These are phyloP conservation scores for Reticulitermes speratus DNA, from an alignment of 1,140 invertebrate species.

Conservation along the genomic window DNA sequence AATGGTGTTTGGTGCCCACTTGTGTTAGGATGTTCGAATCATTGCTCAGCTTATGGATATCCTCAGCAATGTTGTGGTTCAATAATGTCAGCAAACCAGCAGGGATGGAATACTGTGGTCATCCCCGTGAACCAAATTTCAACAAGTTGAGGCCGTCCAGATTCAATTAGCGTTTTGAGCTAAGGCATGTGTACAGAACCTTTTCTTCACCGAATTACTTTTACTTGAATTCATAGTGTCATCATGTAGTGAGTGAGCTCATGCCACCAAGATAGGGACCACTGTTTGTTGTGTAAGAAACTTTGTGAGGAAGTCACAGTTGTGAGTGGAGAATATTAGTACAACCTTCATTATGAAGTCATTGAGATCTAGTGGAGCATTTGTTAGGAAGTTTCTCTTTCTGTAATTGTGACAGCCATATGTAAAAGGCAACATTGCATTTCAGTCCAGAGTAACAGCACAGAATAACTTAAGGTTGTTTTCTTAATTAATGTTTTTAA, in stretches of 20 bases:
- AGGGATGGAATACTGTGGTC: neutral
- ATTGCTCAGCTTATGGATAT: conserved; percentile 9
- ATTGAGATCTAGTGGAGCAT: neutral
- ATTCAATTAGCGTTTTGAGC: neutral
- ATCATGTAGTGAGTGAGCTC: neutral
- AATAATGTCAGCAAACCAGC: neutral
- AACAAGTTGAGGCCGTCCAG: neutral
- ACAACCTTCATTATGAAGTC: neutral
- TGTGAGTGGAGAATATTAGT: neutral
- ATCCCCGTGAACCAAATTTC: neutral
- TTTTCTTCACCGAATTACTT: conserved; percentile 10
- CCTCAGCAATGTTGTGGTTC: conserved; percentile 17
- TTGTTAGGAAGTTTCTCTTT: neutral
- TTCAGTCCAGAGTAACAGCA: conserved; percentile 5
- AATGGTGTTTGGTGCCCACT: no score
- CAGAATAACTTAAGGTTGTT: conserved; percentile 5
- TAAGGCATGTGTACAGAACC: neutral
- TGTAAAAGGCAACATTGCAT: neutral
- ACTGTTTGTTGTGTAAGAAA: neutral
- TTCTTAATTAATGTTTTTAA: conserved; percentile 20
- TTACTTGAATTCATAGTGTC: conserved; percentile 1
- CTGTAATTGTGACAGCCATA: neutral
- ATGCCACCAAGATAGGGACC: neutral
- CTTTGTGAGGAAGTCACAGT: neutral
- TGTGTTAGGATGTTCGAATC: conserved; percentile 3